These are phyloP conservation scores for Tolypeutes matacus DNA, from an alignment of 2,797 vertebrate species.

Conservation along the genomic window DNA sequence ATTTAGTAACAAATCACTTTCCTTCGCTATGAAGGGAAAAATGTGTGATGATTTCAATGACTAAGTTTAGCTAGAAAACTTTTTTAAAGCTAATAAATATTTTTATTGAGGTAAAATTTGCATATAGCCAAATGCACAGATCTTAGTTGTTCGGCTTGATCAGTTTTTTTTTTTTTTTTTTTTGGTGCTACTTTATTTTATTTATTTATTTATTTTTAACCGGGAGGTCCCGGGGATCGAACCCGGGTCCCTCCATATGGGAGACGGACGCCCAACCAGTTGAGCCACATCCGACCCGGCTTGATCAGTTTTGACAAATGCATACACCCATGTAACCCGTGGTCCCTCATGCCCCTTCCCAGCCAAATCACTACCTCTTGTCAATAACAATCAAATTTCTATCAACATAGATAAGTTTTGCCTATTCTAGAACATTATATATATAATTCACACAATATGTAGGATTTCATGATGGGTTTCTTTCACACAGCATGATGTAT, in stretches of 20 bases:
- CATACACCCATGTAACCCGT: no score
- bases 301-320: background rate
- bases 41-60: background rate
- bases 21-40: background rate
- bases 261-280: no score
- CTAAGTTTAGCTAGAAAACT: background rate
- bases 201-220: no score
- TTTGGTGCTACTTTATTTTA: no score
- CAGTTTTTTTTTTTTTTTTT: no score
- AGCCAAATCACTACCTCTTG: background rate
- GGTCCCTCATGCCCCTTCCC: no score
- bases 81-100: background rate
- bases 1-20: background rate
- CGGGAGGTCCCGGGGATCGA: no score
- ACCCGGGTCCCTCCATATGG: no score
- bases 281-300: no score
- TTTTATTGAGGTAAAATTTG: background rate
- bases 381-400: background rate
- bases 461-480: no score
- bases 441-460: background rate
- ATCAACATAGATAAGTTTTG: background rate
- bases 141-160: background rate
- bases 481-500: background rate
- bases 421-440: background rate
- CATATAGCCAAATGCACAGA: background rate